phyloP scores from a whole-genome alignment of 2,888 invertebrate genomes.

The Pollenia labialis region DNA sequence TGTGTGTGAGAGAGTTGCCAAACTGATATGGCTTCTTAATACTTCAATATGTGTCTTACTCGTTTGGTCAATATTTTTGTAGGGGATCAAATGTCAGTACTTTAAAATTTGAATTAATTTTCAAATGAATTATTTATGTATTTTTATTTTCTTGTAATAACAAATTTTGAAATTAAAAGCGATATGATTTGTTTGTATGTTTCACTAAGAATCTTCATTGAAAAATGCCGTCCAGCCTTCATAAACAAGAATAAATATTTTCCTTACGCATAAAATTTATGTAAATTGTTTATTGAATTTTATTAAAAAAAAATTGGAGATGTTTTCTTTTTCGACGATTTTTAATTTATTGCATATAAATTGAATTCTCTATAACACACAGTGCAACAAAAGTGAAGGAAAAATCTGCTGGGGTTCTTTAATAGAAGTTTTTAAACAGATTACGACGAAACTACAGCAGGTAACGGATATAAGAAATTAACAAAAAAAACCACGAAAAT shows the following conservation, averaged over 20 bases:
- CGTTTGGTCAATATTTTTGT: slow-evolving; percentile 52
- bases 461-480: too few relatives aligned
- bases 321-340: too few relatives aligned
- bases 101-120: slow-evolving; percentile 52
- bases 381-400: too few relatives aligned
- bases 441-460: too few relatives aligned
- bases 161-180: background rate
- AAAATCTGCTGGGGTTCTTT: too few relatives aligned
- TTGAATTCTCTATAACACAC: too few relatives aligned
- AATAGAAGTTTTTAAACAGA: too few relatives aligned
- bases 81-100: slow-evolving; percentile 30
- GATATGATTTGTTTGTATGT: background rate
- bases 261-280: too few relatives aligned
- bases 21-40: slow-evolving; percentile 66
- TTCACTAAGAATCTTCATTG: background rate
- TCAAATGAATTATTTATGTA: slow-evolving; percentile 28
- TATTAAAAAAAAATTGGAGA: too few relatives aligned
- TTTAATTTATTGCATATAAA: too few relatives aligned
- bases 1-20: slow-evolving; percentile 32
- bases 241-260: background rate
- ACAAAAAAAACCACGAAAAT: too few relatives aligned
- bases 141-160: background rate
- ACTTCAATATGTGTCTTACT: slow-evolving; percentile 43
- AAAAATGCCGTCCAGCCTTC: background rate
- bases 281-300: too few relatives aligned